phyloP scores from a whole-genome alignment of 1,140 invertebrate species.

The Eurosta solidaginis region DNA sequence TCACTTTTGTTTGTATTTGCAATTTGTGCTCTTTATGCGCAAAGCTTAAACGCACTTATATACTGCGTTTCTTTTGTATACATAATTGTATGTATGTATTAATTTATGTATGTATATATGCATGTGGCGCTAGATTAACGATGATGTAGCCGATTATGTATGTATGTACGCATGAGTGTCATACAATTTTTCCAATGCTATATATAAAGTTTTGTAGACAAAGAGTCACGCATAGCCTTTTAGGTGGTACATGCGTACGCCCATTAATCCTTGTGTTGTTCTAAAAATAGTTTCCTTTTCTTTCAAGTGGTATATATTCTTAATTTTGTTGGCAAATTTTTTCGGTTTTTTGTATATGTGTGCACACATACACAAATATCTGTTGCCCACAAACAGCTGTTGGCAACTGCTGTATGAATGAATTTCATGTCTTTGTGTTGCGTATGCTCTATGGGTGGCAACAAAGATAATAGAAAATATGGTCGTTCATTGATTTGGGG shows the following conservation, averaged over 20 bases:
- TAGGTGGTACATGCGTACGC: too few species aligned
- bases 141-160: not conserved
- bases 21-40: not conserved
- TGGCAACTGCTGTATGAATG: slow-evolving; percentile 21
- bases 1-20: not conserved
- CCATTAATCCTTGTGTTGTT: too few species aligned
- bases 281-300: too few species aligned
- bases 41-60: not conserved
- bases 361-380: not conserved
- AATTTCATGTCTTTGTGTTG: not conserved
- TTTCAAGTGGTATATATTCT: too few species aligned
- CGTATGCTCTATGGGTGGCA: not conserved
- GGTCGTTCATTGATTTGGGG: not conserved
- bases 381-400: slow-evolving; percentile 6
- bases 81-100: not conserved
- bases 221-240: too few species aligned
- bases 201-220: too few species aligned
- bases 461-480: not conserved
- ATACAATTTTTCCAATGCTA: too few species aligned
- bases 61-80: too few species aligned
- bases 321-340: not conserved
- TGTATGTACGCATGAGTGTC: not conserved
- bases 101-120: not conserved
- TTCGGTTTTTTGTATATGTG: not conserved
- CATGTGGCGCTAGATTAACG: not conserved